phyloP scores from a whole-genome alignment of 2,888 invertebrate species.

The Pseudoips prasinana region DNA sequence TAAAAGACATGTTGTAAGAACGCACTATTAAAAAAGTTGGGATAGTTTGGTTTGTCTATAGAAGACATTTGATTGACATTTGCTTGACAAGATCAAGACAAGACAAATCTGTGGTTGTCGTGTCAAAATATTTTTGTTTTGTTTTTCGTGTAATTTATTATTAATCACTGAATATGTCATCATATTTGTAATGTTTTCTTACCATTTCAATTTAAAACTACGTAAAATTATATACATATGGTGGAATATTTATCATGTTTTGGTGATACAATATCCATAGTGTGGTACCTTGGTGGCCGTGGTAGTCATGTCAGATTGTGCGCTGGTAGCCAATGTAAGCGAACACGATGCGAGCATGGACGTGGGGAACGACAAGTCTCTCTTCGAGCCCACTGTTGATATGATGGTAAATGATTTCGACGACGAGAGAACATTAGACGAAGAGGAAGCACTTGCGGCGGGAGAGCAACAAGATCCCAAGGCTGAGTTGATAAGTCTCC shows the following conservation, averaged over 20 bases:
- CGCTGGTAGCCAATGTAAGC: constrained; percentile 77
- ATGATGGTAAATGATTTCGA: constrained; percentile 99
- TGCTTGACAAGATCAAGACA: too few species aligned
- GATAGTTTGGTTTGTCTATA: too few species aligned
- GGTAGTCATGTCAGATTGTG: constrained; percentile 81
- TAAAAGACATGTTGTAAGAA: too few species aligned
- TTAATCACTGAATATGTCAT: constrained; percentile 49
- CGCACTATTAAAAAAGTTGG: too few species aligned
- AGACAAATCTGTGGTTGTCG: constrained; percentile 42
- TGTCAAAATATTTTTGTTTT: constrained; percentile 80
- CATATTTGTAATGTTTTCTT: constrained; percentile 51
- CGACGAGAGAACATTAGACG: constrained; percentile 97
- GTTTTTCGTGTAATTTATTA: constrained; percentile 47
- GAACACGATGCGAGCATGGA: constrained; percentile 81
- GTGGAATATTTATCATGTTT: constrained; percentile 52
- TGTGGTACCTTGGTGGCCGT: constrained; percentile 56
- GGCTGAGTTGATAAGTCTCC: constrained; percentile 93
- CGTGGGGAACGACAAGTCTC: constrained; percentile 79
- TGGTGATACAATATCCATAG: constrained; percentile 54
- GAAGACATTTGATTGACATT: too few species aligned
- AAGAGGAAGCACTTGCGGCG: constrained; percentile 97
- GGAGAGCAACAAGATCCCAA: constrained; percentile 92
- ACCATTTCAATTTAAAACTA: constrained; percentile 41
- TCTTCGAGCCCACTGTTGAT: constrained; percentile 96
- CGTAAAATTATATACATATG: constrained; percentile 35